Evolutionary conservation across 2,113 vertebrate genomes (phyloP).

Genomic region (Martes martes): DNA sequence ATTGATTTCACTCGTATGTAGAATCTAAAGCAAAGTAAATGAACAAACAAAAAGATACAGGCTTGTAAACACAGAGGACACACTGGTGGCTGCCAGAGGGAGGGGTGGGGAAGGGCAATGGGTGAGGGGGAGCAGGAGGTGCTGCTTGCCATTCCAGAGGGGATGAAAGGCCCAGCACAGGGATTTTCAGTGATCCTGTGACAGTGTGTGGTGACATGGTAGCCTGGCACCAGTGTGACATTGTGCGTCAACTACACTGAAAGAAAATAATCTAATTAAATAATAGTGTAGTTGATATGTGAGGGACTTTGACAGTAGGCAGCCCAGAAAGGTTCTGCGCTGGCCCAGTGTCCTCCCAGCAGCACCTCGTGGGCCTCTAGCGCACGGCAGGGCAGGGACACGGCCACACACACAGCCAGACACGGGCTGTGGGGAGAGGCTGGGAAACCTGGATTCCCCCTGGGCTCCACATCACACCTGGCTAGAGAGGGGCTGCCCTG

Average conservation of each 20-base stretch:
- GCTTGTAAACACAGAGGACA: background rate
- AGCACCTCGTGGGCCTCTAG: background rate
- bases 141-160: background rate
- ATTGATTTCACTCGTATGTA: background rate
- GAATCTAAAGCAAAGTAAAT: background rate
- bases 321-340: background rate
- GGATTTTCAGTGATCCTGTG: background rate
- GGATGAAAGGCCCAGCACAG: background rate
- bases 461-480: background rate
- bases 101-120: background rate
- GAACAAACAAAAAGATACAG: background rate
- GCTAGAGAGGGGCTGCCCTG: background rate
- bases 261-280: background rate
- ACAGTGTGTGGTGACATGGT: background rate
- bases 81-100: background rate
- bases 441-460: background rate
- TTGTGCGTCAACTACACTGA: background rate
- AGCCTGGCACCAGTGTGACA: background rate
- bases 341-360: fast-evolving
- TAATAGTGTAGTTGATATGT: fast-evolving
- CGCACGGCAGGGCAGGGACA: background rate
- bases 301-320: background rate
- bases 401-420: background rate
- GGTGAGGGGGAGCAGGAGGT: background rate
- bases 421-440: background rate